These are phyloP conservation scores for Drosophila meridionalis DNA, from an alignment of 2,888 invertebrate genomes.

Conservation along the genomic window DNA sequence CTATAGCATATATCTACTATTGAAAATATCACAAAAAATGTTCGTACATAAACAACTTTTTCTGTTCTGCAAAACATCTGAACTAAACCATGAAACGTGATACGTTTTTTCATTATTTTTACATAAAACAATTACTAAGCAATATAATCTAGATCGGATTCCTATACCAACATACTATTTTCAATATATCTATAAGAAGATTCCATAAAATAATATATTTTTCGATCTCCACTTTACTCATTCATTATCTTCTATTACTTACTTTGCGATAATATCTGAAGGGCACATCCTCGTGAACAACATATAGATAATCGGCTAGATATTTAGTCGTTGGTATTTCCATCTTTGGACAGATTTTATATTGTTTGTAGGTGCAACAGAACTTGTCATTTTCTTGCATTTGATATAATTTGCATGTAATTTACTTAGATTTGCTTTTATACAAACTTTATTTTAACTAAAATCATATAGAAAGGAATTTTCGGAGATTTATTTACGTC, in stretches of 20 bases:
- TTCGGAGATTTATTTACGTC: neutral
- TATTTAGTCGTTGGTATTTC: slow-evolving; percentile 85
- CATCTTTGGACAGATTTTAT: slow-evolving; percentile 85
- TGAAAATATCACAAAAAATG: no score
- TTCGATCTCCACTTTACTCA: no score
- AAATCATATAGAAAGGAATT: slow-evolving; percentile 10
- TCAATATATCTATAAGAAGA: no score
- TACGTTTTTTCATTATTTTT: no score
- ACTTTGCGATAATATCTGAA: slow-evolving; percentile 85
- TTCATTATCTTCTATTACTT: slow-evolving; percentile 60
- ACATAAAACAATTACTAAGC: no score
- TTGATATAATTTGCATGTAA: slow-evolving; percentile 69
- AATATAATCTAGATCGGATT: no score
- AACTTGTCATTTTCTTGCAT: slow-evolving; percentile 85
- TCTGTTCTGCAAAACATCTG: no score
- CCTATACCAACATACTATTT: no score
- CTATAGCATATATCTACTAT: neutral
- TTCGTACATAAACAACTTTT: no score
- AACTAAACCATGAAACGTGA: no score
- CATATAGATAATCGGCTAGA: slow-evolving; percentile 85
- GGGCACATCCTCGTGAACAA: slow-evolving; percentile 85
- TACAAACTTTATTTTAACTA: slow-evolving; percentile 13
- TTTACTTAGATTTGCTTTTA: slow-evolving; percentile 32
- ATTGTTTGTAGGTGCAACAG: slow-evolving; percentile 82
- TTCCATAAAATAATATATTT: no score